Evolutionary conservation across 1,140 invertebrate genomes (phyloP), one percentile per base, ranked within the genome.

Genomic region (Tetramorium simillimum): DNA sequence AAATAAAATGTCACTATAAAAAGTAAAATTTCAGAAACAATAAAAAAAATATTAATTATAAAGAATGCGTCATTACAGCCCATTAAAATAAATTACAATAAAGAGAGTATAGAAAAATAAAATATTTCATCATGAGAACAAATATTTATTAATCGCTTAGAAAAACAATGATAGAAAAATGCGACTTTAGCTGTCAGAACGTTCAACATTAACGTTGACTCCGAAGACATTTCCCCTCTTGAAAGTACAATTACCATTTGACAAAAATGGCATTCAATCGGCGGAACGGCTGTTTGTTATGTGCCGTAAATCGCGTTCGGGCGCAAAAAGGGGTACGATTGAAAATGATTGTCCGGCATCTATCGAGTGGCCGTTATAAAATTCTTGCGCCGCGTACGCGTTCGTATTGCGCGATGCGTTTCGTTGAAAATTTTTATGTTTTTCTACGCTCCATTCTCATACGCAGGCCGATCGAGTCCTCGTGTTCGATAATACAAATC

Each of bases 401-500:
- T 77, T 63, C 12, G 58, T 14, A 46, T 43, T 75, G 53, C 43
- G 18, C 46, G 40, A 88, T 85, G 65, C 16, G 18, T 85, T 85
- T 78, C 51, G 73, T 58, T 53, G 43, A 78, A 73, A 75, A 70
- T 51, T 73, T 88, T 65, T 53, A 88, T 73, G 72, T 58, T 77
- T 63, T 77, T 70, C 56, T n/a, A 18, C 18, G 7, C 14, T 72
- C 2, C 16, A 28, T 49, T 49, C 14, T 24, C 51, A 37, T 28
- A 21, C 67, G 28, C 18, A 37, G 16, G 1, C 58, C 10, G 33
- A 46, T 12, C 62, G 60, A 88, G 37, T 84, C 53, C 37, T 43
- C 28, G 7, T 33, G 33, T 78, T 65, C 78, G 56, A 51, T 86
- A 75, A 80, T 88, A 73, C 85, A 88, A 88, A 89, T 89, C 75